A percentile compares a stretch with the other conserved stretches of the same genome.
These are phyloP conservation scores for Bedellia somnulentella DNA, from an alignment of 2,888 invertebrate genomes.

Conservation along the genomic window DNA sequence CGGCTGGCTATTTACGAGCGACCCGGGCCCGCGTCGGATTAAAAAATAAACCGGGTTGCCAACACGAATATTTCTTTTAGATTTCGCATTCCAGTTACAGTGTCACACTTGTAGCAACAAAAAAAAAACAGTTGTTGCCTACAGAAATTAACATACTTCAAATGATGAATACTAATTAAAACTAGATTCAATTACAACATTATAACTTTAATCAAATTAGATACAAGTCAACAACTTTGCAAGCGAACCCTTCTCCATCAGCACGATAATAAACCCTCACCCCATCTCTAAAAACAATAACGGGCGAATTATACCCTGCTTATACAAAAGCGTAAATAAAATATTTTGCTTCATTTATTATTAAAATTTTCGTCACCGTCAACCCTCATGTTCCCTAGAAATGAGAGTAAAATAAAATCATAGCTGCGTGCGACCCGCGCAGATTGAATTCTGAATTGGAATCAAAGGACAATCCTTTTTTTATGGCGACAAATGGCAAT, in stretches of 20 bases:
- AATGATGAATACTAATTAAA: too few relatives aligned
- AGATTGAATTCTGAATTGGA: slow-evolving; percentile 57
- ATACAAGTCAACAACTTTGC: not conserved
- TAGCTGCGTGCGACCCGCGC: slow-evolving; percentile 37
- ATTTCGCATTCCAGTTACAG: too few relatives aligned
- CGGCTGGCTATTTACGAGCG: slow-evolving; percentile 32
- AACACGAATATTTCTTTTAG: too few relatives aligned
- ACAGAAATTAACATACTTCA: too few relatives aligned
- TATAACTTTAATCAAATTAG: slow-evolving; percentile 1
- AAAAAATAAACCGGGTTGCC: slow-evolving; percentile 25
- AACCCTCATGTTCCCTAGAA: too few relatives aligned
- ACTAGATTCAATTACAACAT: too few relatives aligned
- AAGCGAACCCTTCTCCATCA: slow-evolving; percentile 1
- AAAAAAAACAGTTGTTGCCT: too few relatives aligned
- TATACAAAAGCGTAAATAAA: slow-evolving; percentile 1
- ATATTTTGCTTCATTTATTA: slow-evolving; percentile 32
- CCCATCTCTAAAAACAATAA: slow-evolving; percentile 1
- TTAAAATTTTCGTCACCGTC: slow-evolving; percentile 27
- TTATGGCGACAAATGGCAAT: slow-evolving; percentile 42
- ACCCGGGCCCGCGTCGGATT: slow-evolving; percentile 22
- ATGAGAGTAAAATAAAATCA: slow-evolving; percentile 61
- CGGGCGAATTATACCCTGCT: slow-evolving; percentile 1
- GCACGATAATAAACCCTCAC: not conserved
- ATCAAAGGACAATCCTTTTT: slow-evolving; percentile 52
- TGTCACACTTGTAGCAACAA: too few relatives aligned